Evolutionary conservation across 2,888 invertebrate genomes (phyloP).

Genomic region (Carabus problematicus): DNA sequence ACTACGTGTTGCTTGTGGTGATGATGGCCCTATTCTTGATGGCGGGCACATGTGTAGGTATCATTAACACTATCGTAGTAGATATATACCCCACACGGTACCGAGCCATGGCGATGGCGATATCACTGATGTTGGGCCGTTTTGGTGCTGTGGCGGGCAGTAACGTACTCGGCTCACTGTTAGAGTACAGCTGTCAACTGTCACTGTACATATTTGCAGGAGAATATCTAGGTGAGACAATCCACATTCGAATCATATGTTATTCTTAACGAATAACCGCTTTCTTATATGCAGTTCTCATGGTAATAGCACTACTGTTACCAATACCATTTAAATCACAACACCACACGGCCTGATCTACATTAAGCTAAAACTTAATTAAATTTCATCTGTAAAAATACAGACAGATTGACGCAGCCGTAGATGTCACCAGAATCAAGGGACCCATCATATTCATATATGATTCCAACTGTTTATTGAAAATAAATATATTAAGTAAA

Average conservation of each 20-base stretch:
- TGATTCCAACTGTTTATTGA: background rate
- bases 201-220: slow-evolving; percentile 57
- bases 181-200: slow-evolving; percentile 59
- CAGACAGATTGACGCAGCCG: too few species aligned
- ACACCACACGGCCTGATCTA: background rate
- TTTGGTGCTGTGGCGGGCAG: slow-evolving; percentile 62
- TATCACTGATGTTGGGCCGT: slow-evolving; percentile 63
- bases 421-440: too few species aligned
- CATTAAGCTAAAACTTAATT: background rate
- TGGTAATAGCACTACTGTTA: slow-evolving; percentile 1
- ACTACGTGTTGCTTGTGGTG: slow-evolving; percentile 49
- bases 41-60: slow-evolving; percentile 54
- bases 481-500: slow-evolving; percentile 12
- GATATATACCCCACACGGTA: slow-evolving; percentile 58
- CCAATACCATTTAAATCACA: background rate
- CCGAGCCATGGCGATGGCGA: slow-evolving; percentile 63
- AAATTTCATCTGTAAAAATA: too few species aligned
- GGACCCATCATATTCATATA: too few species aligned
- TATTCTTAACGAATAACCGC: background rate
- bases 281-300: background rate
- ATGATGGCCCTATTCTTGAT: slow-evolving; percentile 54
- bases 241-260: background rate
- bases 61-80: slow-evolving; percentile 56
- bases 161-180: slow-evolving; percentile 58
- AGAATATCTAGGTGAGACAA: slow-evolving; percentile 52